A percentile compares a stretch with the other conserved stretches of the same genome.
These are phyloP conservation scores for Eudyptes chrysolophus DNA, from an alignment of 2,113 vertebrate genomes.

Conservation along the genomic window DNA sequence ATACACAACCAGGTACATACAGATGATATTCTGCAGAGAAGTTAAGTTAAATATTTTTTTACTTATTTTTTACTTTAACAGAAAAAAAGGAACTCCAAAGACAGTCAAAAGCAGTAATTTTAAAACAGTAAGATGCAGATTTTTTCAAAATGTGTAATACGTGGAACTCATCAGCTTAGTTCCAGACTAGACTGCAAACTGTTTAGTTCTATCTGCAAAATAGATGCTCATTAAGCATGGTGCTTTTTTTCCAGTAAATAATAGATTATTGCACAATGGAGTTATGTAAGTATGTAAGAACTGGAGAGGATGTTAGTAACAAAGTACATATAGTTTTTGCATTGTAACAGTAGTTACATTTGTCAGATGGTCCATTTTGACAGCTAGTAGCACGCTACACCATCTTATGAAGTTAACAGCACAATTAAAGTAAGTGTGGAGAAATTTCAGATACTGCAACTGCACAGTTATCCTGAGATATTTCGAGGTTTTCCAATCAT, in stretches of 20 bases:
- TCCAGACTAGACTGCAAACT: not conserved
- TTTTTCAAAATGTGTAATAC: not conserved
- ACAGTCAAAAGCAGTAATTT: not conserved
- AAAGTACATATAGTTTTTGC: not conserved
- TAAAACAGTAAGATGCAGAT: not conserved
- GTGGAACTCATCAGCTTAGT: not conserved
- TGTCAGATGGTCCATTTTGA: not conserved
- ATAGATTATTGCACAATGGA: not conserved
- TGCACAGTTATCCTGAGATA: not conserved
- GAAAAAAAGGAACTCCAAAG: not conserved
- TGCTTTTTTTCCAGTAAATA: not conserved
- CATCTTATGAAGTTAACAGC: not conserved
- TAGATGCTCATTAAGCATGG: not conserved
- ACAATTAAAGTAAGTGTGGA: not conserved
- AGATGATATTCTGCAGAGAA: not conserved
- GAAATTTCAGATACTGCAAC: not conserved
- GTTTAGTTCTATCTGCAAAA: not conserved
- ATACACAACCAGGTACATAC: not conserved
- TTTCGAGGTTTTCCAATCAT: not conserved
- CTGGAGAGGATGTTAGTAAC: not conserved
- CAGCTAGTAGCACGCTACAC: not conserved
- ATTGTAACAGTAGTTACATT: not conserved
- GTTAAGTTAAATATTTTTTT: not conserved
- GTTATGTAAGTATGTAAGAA: not conserved
- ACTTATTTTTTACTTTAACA: not conserved